These are phyloP conservation scores for Rhagoletis zephyria DNA, from an alignment of 1,140 invertebrate genomes.

Conservation along the genomic window DNA sequence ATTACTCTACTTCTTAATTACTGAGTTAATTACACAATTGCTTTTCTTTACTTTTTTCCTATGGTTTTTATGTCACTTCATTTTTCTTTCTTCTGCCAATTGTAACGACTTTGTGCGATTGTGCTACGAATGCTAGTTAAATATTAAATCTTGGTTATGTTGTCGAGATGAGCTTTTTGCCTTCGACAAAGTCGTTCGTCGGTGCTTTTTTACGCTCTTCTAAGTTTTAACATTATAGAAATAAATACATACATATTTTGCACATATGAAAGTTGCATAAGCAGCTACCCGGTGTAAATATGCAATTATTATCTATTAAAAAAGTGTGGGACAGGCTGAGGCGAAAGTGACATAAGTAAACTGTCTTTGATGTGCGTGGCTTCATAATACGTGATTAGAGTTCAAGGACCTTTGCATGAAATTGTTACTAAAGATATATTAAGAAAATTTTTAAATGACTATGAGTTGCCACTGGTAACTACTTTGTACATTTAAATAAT, in stretches of 20 bases:
- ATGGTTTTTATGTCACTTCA: not conserved
- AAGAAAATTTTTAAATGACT: no score
- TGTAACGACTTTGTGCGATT: not conserved
- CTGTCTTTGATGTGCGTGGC: no score
- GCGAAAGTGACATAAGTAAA: no score
- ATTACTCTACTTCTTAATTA: slow-evolving; percentile 40
- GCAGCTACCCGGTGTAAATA: slow-evolving; percentile 13
- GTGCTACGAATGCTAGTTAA: no score
- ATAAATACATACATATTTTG: not conserved
- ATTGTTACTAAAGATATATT: no score
- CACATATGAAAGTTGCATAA: not conserved
- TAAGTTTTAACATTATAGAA: not conserved
- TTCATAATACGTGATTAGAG: no score
- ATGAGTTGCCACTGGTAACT: no score
- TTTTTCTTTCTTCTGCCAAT: not conserved
- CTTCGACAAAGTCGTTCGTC: not conserved
- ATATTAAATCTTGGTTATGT: not conserved
- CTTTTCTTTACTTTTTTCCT: not conserved
- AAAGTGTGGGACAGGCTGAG: not conserved
- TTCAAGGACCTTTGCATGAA: no score
- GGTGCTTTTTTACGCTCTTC: not conserved
- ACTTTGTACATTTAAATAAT: no score
- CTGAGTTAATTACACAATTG: slow-evolving; percentile 17
- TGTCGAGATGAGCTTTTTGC: not conserved
- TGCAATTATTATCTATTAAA: slow-evolving; percentile 15